Percentiles rank a stretch among this genome's conserved stretches.
Conservation (phyloP, 2,797 vertebrate species). For the Apogon hyalosoma region DNA sequence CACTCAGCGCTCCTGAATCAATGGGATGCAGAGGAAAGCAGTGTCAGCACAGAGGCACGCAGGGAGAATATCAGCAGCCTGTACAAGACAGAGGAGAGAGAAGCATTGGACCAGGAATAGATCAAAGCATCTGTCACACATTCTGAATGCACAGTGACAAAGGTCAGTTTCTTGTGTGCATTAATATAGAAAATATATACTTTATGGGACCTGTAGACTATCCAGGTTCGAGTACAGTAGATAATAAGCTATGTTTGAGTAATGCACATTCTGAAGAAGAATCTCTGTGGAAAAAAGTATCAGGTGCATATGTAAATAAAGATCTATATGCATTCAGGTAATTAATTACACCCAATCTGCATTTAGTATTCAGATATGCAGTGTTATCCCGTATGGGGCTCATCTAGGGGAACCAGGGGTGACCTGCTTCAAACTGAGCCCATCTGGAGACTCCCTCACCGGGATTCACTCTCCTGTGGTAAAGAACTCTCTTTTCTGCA, state of each 20-base stretch:
- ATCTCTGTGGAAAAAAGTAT: slow-evolving; percentile 11
- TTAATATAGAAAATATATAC: slow-evolving; percentile 14
- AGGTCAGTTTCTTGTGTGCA: slow-evolving; percentile 47
- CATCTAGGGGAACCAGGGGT: slow-evolving; percentile 66
- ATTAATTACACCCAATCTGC: slow-evolving; percentile 70
- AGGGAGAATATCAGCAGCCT: slow-evolving; percentile 69
- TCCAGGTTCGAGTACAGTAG: background rate
- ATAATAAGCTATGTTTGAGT: slow-evolving; percentile 9
- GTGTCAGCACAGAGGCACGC: slow-evolving; percentile 77
- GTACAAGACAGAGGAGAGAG: slow-evolving; percentile 57
- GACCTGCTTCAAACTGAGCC: slow-evolving; percentile 78
- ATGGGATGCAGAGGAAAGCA: slow-evolving; percentile 83
- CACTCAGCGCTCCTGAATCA: slow-evolving; percentile 82
- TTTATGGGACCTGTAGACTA: background rate
- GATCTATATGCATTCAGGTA: slow-evolving; percentile 60
- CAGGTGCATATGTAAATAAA: slow-evolving; percentile 62
- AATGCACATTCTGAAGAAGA: background rate
- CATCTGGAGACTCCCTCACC: slow-evolving; percentile 80
- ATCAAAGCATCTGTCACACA: slow-evolving; percentile 63
- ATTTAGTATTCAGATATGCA: slow-evolving; percentile 78
- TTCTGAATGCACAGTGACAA: slow-evolving; percentile 43
- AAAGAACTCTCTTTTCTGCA: slow-evolving; percentile 65
- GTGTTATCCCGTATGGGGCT: slow-evolving; percentile 67
- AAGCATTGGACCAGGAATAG: slow-evolving; percentile 44
- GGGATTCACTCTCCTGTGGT: slow-evolving; percentile 77